Evolutionary conservation across 2,113 vertebrate genomes (phyloP).

Genomic region (Mystacornis crossleyi): DNA sequence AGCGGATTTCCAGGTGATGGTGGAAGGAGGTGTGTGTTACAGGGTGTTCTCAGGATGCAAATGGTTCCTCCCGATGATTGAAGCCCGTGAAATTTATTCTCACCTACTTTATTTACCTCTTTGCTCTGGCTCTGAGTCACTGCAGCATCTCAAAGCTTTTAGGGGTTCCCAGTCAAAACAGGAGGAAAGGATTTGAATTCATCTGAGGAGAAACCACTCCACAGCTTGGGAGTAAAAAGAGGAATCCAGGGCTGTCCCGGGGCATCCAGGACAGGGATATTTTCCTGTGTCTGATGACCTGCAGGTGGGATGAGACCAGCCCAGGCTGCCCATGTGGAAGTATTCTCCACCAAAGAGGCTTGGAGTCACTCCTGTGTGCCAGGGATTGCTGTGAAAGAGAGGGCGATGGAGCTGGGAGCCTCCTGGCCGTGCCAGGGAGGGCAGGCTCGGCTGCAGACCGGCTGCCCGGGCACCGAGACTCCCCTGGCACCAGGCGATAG

Average conservation of each 20-base stretch:
- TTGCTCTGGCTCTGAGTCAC: background rate
- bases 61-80: background rate
- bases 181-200: background rate
- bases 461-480: background rate
- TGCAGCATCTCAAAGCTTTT: background rate
- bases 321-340: background rate
- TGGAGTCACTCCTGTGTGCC: background rate
- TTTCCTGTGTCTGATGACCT: background rate
- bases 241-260: background rate
- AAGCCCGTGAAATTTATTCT: background rate
- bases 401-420: background rate
- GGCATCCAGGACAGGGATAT: background rate
- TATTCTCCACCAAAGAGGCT: background rate
- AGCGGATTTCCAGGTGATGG: background rate
- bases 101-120: constrained; percentile 28
- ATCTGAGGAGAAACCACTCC: background rate
- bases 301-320: background rate
- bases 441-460: background rate
- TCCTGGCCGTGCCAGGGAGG: fast-evolving
- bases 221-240: background rate
- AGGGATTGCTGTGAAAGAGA: background rate
- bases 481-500: background rate
- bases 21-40: background rate
- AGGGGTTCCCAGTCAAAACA: constrained; percentile 2
- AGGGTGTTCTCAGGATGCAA: background rate